Conservation (phyloP, 2,888 invertebrate genomes). For the Heliothis peltigera region DNA sequence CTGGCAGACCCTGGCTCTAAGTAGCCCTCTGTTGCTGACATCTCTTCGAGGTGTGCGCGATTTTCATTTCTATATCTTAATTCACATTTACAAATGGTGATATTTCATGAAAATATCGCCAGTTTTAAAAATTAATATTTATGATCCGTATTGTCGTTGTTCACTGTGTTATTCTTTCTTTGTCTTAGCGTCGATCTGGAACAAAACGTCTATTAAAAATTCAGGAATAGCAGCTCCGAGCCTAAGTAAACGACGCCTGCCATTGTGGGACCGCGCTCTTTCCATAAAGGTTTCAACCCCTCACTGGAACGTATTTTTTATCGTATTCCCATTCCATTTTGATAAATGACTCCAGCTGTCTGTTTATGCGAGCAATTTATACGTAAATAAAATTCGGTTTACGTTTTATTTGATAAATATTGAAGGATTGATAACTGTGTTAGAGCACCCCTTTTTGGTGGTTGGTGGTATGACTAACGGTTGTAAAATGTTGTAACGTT, state of each 20-base stretch:
- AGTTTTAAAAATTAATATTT: slow-evolving; percentile 46
- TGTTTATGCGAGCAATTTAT: slow-evolving; percentile 45
- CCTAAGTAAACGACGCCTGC: slow-evolving; percentile 52
- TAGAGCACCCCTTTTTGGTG: not conserved
- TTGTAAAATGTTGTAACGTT: not conserved
- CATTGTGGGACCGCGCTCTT: slow-evolving; percentile 53
- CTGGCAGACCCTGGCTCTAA: no score
- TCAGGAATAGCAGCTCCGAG: slow-evolving; percentile 49
- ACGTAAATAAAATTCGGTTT: slow-evolving; percentile 18
- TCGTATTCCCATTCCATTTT: slow-evolving; percentile 62
- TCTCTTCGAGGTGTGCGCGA: no score
- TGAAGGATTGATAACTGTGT: slow-evolving; percentile 4
- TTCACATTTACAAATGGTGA: no score
- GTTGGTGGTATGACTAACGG: not conserved
- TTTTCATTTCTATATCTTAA: no score
- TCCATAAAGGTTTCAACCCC: slow-evolving; percentile 49
- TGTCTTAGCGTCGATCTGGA: slow-evolving; percentile 50
- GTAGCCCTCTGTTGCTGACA: no score
- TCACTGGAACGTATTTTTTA: slow-evolving; percentile 61
- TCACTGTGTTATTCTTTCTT: slow-evolving; percentile 54
- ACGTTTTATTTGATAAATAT: slow-evolving; percentile 30
- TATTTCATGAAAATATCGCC: not conserved
- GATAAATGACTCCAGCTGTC: slow-evolving; percentile 60
- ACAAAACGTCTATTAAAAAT: slow-evolving; percentile 64
- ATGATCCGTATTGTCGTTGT: slow-evolving; percentile 42